A percentile compares a stretch with the other conserved stretches of the same genome.
phyloP scores from a whole-genome alignment of 2,888 invertebrate species.

The Cotesia congregata region DNA sequence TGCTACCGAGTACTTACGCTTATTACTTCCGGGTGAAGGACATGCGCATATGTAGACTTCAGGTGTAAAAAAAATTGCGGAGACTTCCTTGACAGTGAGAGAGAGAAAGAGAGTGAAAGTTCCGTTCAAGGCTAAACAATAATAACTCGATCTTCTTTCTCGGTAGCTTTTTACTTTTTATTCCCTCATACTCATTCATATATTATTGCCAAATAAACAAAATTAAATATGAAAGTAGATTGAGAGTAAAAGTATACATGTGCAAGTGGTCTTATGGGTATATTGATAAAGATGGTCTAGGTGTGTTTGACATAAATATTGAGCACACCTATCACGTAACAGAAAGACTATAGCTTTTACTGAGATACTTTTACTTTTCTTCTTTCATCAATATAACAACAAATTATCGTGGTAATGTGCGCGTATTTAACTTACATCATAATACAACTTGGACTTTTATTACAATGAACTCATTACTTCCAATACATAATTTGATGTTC shows the following conservation, averaged over 20 bases:
- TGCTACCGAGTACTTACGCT: not conserved
- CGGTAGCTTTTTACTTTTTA: constrained; percentile 19
- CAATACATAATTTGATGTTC: not conserved
- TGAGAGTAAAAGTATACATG: constrained; percentile 36
- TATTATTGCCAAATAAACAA: constrained; percentile 11
- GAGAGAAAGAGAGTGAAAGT: constrained; percentile 39
- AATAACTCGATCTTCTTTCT: constrained; percentile 27
- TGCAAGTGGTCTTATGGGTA: constrained; percentile 18
- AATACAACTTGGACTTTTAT: not conserved
- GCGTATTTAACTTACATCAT: not conserved
- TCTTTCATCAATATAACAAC: constrained; percentile 21
- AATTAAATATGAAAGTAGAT: constrained; percentile 35
- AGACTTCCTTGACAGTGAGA: constrained; percentile 37
- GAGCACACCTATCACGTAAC: constrained; percentile 39
- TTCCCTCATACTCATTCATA: not conserved
- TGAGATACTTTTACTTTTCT: constrained; percentile 34
- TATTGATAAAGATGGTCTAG: constrained; percentile 19
- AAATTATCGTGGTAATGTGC: constrained; percentile 5
- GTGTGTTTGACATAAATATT: constrained; percentile 29
- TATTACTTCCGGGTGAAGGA: constrained; percentile 34
- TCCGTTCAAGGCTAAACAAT: constrained; percentile 38
- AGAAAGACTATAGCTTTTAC: constrained; percentile 35
- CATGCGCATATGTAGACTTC: constrained; percentile 4
- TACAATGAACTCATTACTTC: not conserved
- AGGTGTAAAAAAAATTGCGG: constrained; percentile 13